Evolutionary conservation across 2,888 invertebrate genomes (phyloP).

Genomic region (Lepidocyrtoides sp.): DNA sequence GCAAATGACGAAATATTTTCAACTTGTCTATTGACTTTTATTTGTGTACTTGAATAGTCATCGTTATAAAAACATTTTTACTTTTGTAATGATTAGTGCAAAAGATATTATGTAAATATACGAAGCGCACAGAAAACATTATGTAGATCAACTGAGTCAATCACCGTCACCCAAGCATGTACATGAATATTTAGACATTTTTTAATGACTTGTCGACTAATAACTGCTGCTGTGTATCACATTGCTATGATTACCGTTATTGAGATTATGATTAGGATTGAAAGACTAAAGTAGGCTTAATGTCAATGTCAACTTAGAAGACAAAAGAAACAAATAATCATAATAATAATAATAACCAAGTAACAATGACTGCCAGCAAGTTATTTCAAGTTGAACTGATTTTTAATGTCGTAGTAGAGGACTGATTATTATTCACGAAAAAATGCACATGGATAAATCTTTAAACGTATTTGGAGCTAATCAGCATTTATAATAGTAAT

Average conservation of each 20-base stretch:
- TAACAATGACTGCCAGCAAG: neutral
- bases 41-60: conserved; percentile 64
- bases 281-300: too few relatives aligned
- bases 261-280: too few relatives aligned
- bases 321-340: neutral
- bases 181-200: neutral
- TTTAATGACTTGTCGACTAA: conserved; percentile 26
- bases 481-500: too few relatives aligned
- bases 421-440: too few relatives aligned
- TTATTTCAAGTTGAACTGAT: too few relatives aligned
- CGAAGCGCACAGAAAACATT: conserved; percentile 28
- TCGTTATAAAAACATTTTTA: neutral
- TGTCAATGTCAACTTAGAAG: neutral
- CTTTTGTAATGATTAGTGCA: conserved; percentile 34
- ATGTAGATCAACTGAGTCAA: conserved; percentile 15
- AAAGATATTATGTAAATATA: conserved; percentile 45
- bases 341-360: neutral
- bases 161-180: conserved; percentile 18
- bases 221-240: neutral
- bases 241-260: neutral
- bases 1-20: conserved; percentile 62
- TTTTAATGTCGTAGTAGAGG: too few relatives aligned
- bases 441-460: too few relatives aligned
- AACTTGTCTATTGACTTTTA: conserved; percentile 71
- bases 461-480: too few relatives aligned